phyloP scores from a whole-genome alignment of 2,888 invertebrate genomes.

The Heteromurus nitidus region DNA sequence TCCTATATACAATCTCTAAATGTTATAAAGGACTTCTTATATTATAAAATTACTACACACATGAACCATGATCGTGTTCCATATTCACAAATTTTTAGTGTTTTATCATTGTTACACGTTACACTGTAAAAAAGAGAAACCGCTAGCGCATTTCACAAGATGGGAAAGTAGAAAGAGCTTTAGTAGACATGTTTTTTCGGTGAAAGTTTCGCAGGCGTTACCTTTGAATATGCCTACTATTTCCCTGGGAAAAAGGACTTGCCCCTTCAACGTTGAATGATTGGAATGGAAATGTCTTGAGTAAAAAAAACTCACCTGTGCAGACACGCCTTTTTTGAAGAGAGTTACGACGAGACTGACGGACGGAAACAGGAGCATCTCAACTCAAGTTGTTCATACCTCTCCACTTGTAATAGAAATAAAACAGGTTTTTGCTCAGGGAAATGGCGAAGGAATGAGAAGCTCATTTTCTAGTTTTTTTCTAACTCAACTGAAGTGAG shows the following conservation, averaged over 20 bases:
- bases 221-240: neutral
- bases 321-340: neutral
- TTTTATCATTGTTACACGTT: neutral
- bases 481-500: neutral
- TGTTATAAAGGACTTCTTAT: neutral
- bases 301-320: neutral
- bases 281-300: neutral
- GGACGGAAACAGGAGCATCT: conserved; percentile 42
- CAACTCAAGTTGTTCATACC: too few relatives aligned
- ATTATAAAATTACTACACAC: neutral
- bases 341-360: conserved; percentile 11
- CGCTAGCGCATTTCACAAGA: neutral
- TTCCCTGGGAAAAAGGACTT: neutral
- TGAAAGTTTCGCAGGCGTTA: neutral
- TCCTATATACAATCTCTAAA: too few relatives aligned
- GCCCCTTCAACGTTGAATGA: too few relatives aligned
- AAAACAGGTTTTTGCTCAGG: neutral
- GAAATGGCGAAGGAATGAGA: conserved; percentile 3
- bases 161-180: neutral
- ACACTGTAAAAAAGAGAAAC: neutral
- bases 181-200: neutral
- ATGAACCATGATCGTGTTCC: conserved; percentile 3
- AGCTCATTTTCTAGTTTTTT: conserved; percentile 11
- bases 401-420: too few relatives aligned
- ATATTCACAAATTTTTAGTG: neutral